These are phyloP conservation scores for Eueides isabella DNA, from an alignment of 1,140 invertebrate species.

Conservation along the genomic window DNA sequence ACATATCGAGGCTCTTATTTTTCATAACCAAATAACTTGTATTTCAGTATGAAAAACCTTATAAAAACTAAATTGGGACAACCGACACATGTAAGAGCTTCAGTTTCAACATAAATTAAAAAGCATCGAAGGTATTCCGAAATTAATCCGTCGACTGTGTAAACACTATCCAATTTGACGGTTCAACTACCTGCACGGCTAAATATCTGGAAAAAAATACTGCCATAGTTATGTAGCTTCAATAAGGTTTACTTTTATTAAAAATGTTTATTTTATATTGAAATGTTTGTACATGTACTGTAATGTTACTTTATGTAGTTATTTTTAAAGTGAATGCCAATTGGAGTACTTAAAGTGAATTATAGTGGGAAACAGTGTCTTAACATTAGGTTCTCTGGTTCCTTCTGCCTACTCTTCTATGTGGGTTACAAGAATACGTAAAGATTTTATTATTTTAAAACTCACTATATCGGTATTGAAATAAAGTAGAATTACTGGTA, in stretches of 20 bases:
- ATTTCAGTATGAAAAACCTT: too few relatives aligned
- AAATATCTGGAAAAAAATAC: not conserved
- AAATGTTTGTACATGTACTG: not conserved
- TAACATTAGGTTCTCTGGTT: too few relatives aligned
- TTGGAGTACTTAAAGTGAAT: too few relatives aligned
- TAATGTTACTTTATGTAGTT: not conserved
- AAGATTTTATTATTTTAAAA: too few relatives aligned
- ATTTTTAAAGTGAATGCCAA: not conserved
- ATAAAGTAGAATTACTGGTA: too few relatives aligned
- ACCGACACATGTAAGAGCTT: not conserved
- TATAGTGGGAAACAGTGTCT: too few relatives aligned
- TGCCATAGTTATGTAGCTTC: not conserved
- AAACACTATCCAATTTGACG: slow-evolving; percentile 9
- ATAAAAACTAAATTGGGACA: not conserved
- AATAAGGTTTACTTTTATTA: not conserved
- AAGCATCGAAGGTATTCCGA: slow-evolving; percentile 8
- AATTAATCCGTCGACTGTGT: slow-evolving; percentile 11
- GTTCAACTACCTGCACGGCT: not conserved
- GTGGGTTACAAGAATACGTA: too few relatives aligned
- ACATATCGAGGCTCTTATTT: too few relatives aligned
- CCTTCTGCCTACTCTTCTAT: too few relatives aligned
- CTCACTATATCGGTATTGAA: too few relatives aligned
- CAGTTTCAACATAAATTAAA: slow-evolving; percentile 4
- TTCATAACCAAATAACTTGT: too few relatives aligned
- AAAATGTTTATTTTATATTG: not conserved